Base-by-base conservation (phyloP, 2,113 vertebrate species). In the Apodemus speciosus region DNA sequence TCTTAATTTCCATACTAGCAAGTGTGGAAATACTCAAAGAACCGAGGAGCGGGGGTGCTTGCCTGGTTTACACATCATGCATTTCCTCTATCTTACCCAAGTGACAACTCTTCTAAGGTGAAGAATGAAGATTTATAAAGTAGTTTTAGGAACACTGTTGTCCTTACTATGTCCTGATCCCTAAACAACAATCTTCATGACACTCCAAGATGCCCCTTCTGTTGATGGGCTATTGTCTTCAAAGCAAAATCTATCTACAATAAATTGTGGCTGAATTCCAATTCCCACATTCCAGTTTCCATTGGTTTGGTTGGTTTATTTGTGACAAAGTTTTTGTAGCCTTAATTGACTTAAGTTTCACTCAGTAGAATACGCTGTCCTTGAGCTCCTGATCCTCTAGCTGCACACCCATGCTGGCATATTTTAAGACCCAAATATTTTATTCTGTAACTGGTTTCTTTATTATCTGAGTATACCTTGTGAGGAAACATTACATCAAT, bases 91-190 rank as follows among this genome's bases (percentile, higher is more conserved):
- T 14, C 14, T 53, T 18, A 40, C 66, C 89, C 20, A 9, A 32
- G 15, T 7, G 46, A 87, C 30, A 91, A n/a, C 27, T 72, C 27
- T 90, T 43, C 53, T 60, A 60, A 80, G 7, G 62, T 80, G 53
- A 87, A 94, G 86, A 86, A 84, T 72, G 53, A 87, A 85, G 14
- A 1, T 80, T 83, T 90, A 38, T 14, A 72, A 90, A 94, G 25
- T 86, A 9, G 18, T 40, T 80, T 46, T 16, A 35, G 56, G 73
- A 23, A 53, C 53, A 64, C 30, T 60, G 1, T 80, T 56, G 79
- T 66, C 43, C 46, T 80, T 91, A 56, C 21, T 18, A 27, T 64
- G 21, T 25, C 43, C 38, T 21, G 21, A 21, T 30, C 53, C 10
- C 62, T 58, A 56, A 21, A 30, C 3, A 49, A 51, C 32, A 53